Percentiles rank a stretch among this genome's conserved stretches.
Evolutionary conservation across 2,113 vertebrate genomes (phyloP).

Genomic region (Trogon surrucura): DNA sequence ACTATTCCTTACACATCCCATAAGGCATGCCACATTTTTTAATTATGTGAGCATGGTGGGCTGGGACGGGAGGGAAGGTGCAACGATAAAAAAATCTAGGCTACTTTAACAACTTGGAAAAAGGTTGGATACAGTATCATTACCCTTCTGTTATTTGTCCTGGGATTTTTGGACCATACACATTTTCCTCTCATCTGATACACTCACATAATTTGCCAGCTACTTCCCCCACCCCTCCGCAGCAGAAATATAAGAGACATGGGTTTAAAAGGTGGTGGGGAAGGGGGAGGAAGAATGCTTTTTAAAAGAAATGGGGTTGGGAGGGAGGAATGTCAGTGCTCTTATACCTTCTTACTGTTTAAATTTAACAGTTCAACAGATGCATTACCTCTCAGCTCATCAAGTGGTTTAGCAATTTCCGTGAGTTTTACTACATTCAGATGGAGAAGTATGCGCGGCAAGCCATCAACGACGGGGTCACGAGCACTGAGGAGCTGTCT

Average conservation of each 20-base stretch:
- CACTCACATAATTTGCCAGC: neutral
- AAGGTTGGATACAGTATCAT: neutral
- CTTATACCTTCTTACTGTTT: conserved; percentile 74
- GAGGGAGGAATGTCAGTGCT: conserved; percentile 47
- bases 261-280: conserved; percentile 21
- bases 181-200: neutral
- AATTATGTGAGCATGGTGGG: neutral
- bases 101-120: neutral
- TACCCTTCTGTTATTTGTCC: neutral
- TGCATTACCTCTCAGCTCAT: conserved; percentile 99
- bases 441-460: conserved; percentile 99
- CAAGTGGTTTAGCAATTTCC: conserved; percentile 99
- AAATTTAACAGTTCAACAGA: conserved; percentile 94
- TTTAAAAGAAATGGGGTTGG: conserved; percentile 50
- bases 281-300: conserved; percentile 41
- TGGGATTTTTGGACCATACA: conserved; percentile 1
- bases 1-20: neutral
- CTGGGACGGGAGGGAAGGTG: neutral
- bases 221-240: neutral
- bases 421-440: conserved; percentile 99
- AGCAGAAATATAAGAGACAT: neutral
- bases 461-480: conserved; percentile 95
- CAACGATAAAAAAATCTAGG: neutral
- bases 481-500: conserved; percentile 89
- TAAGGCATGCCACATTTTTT: neutral